Percentiles rank a stretch among this genome's conserved stretches.
phyloP scores from a whole-genome alignment of 2,797 vertebrate species.

The Rhinoraja longicauda region DNA sequence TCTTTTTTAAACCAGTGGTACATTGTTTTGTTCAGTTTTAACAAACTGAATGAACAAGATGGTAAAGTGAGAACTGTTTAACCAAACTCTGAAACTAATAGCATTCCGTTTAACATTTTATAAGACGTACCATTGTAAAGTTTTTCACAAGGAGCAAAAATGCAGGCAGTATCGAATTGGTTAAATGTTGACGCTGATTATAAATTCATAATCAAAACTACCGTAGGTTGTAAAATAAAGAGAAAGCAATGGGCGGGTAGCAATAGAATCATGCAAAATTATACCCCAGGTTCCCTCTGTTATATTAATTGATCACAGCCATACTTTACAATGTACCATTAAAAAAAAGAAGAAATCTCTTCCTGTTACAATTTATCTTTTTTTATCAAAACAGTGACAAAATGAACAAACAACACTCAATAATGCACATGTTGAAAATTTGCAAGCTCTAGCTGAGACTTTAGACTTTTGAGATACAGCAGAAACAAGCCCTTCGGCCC shows the following conservation, averaged over 20 bases:
- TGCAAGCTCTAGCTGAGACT: neutral
- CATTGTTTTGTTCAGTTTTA: conserved; percentile 5
- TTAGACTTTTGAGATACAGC: no score
- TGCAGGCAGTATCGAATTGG: neutral
- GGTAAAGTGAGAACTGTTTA: neutral
- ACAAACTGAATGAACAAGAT: neutral
- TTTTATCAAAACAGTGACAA: neutral
- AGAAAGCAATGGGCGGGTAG: neutral
- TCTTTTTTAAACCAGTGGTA: neutral
- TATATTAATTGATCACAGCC: neutral
- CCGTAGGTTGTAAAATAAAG: neutral
- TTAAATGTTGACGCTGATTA: neutral
- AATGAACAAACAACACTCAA: neutral
- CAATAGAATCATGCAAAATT: neutral
- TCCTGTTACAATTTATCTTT: neutral
- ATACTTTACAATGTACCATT: neutral
- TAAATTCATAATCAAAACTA: neutral
- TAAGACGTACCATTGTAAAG: neutral
- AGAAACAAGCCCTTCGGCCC: neutral
- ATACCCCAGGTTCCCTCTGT: neutral
- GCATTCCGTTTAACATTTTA: conserved; percentile 17
- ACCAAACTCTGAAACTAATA: neutral
- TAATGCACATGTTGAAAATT: neutral
- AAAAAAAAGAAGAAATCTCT: neutral
- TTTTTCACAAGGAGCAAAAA: neutral